Conservation (phyloP, 2,888 invertebrate species). For the Willowsia nigromaculata region DNA sequence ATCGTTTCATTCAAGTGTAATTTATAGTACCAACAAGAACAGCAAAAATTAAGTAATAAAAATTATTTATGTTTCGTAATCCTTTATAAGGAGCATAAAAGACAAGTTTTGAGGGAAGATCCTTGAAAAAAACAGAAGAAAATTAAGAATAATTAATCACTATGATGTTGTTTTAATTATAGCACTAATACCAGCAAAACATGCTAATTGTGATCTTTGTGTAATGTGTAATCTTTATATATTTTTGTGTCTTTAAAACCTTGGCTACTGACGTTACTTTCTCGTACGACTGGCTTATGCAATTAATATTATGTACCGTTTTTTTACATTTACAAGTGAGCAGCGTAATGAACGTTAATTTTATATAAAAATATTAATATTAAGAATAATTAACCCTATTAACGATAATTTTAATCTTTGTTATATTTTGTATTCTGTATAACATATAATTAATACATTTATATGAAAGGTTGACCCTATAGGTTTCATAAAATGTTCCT, state of each 20-base stretch:
- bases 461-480: no score
- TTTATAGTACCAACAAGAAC: neutral
- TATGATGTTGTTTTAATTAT: neutral
- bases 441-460: no score
- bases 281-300: neutral
- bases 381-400: neutral
- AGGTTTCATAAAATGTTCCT: no score
- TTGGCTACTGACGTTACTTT: neutral
- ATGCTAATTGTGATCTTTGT: neutral
- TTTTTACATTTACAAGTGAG: neutral
- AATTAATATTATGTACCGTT: neutral
- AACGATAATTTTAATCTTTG: no score
- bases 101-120: neutral
- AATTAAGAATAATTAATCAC: neutral
- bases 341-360: neutral
- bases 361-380: neutral
- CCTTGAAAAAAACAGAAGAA: neutral
- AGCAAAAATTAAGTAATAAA: neutral
- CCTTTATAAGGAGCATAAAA: neutral
- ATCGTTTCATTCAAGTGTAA: constrained; percentile 21
- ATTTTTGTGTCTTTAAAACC: neutral
- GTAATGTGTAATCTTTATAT: neutral
- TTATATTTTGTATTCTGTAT: no score
- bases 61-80: neutral
- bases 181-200: neutral